Percentiles rank a stretch among this genome's conserved stretches.
Evolutionary conservation across 1,140 invertebrate genomes (phyloP).

Genomic region (Cepaea nemoralis): DNA sequence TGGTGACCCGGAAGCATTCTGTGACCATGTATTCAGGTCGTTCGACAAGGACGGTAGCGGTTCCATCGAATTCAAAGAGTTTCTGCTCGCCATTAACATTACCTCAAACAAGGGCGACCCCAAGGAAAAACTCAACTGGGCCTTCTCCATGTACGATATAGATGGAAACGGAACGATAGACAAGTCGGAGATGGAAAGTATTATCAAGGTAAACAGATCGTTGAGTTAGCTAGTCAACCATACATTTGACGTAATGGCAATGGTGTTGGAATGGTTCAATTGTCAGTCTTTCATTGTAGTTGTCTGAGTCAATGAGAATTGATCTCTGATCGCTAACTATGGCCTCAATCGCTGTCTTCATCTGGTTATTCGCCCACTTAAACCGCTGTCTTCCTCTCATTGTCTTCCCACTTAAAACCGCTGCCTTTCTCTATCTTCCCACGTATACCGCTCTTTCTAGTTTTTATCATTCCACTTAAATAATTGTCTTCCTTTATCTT

Average conservation of each 20-base stretch:
- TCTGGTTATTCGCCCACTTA: too few relatives aligned
- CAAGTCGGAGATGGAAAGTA: conserved; percentile 84
- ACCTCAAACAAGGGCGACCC: conserved; percentile 94
- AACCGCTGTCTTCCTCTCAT: too few relatives aligned
- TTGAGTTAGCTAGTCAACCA: too few relatives aligned
- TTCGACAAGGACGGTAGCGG: conserved; percentile 99
- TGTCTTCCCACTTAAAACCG: too few relatives aligned
- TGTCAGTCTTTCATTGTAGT: not conserved
- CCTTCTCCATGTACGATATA: conserved; percentile 97
- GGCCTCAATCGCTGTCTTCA: not conserved
- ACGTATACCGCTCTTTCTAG: too few relatives aligned
- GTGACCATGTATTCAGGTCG: conserved; percentile 98
- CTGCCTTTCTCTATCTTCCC: too few relatives aligned
- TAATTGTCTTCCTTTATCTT: too few relatives aligned
- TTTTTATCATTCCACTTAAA: too few relatives aligned
- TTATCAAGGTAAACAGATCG: conserved; percentile 75
- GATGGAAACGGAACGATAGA: conserved; percentile 99
- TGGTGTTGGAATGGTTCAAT: not conserved
- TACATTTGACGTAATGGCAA: not conserved
- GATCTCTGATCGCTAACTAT: not conserved
- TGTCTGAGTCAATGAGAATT: not conserved
- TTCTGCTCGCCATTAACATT: conserved; percentile 89
- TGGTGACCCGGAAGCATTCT: conserved; percentile 98
- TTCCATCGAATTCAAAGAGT: conserved; percentile 73
- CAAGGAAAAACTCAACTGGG: conserved; percentile 99